Evolutionary conservation across 2,888 invertebrate species (phyloP), one percentile per base, ranked within the genome.

Genomic region (Dryobotodes eremita): DNA sequence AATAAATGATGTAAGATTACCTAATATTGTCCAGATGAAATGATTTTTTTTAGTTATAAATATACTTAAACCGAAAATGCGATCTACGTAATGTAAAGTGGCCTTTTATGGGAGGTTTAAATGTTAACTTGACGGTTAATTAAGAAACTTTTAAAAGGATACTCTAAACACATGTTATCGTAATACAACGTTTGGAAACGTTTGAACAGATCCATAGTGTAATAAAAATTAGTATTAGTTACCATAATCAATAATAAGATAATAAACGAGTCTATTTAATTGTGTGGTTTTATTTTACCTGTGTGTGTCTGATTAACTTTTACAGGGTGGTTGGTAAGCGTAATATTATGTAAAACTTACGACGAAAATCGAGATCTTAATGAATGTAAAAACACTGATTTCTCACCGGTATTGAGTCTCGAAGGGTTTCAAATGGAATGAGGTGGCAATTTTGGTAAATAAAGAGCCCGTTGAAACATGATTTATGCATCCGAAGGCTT

Each of bases 221-320:
- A 92, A 79, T 82, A 31, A 79, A 92, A 92, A 90, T 92, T 95
- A 94, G 92, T 89, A 87, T 91, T 94, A 94, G 93, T 93, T 93
- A 94, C 92, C 92, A 90, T 89, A 89, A 91, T 91, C 88, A 89
- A 85, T 89, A 87, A 87, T 91, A 91, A 93, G 92, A 92, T 92
- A 92, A 92, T 93, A 94, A 93, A 94, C 89, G 86, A 91, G 90
- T 91, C 86, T 89, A 85, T 87, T 83, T 88, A 81, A 84, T 71
- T 77, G 71, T 68, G 17, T 84, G 48, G 82, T 88, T 91, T 90
- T 86, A 87, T 89, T 88, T 82, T 79, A 71, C 65, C 31, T 15
- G 23, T 23, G 7, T 20, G 17, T 59, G 26, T 26, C 26, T 26
- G 26, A 26, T 59, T 46, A 46, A 10, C 42, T 42, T 6, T 42